A percentile compares a stretch with the other conserved stretches of the same genome.
Conservation (phyloP, 2,888 invertebrate species). For the Osmoderma eremita region DNA sequence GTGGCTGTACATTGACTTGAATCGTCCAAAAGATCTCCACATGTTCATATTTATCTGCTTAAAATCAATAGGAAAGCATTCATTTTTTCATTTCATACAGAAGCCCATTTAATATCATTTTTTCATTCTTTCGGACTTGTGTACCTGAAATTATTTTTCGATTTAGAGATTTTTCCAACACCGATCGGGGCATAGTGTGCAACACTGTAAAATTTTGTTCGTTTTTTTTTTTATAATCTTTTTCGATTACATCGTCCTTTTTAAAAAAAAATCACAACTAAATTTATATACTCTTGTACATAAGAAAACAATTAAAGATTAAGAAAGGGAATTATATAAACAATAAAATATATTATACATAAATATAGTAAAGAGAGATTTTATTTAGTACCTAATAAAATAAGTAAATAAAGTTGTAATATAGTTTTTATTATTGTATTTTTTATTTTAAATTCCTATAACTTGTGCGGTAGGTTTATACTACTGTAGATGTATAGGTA, state of each 20-base stretch:
- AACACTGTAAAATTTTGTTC: conserved; percentile 12
- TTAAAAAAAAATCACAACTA: background rate
- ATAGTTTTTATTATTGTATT: conserved; percentile 37
- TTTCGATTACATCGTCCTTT: background rate
- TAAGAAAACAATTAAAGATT: conserved; percentile 11
- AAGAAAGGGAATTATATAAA: background rate
- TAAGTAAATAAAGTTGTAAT: conserved; percentile 30
- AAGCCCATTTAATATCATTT: conserved; percentile 6
- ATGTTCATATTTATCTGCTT: background rate
- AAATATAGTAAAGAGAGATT: conserved; percentile 22
- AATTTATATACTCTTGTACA: conserved; percentile 37
- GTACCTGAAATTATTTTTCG: conserved; percentile 30
- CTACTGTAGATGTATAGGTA: conserved; percentile 15
- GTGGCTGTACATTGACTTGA: conserved; percentile 40
- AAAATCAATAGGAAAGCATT: background rate
- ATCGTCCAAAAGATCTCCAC: conserved; percentile 2
- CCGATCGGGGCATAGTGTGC: conserved; percentile 22
- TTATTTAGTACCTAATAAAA: conserved; percentile 38
- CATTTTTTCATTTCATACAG: conserved; percentile 14
- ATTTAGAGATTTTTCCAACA: background rate
- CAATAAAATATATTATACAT: conserved; percentile 15
- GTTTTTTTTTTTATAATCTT: conserved; percentile 4
- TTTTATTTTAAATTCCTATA: conserved; percentile 34
- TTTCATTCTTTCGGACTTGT: background rate
- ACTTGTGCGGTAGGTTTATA: conserved; percentile 27